These are phyloP conservation scores for Anthophora plumipes DNA, from an alignment of 2,888 invertebrate genomes.

Conservation along the genomic window DNA sequence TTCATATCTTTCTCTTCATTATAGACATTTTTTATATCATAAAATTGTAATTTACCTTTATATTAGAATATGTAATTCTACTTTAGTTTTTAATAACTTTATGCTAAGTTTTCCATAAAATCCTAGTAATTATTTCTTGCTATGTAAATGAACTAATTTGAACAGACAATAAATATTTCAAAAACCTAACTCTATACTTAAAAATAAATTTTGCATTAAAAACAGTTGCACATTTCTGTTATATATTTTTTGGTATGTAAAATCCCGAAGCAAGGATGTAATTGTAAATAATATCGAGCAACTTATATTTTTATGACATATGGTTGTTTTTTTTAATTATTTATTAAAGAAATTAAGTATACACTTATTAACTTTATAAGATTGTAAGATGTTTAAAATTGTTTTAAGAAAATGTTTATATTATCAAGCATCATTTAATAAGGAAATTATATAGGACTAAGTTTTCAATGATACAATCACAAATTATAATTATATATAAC, in stretches of 20 bases:
- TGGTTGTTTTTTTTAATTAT: not conserved
- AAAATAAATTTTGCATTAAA: not conserved
- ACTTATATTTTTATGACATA: not conserved
- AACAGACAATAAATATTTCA: too few relatives aligned
- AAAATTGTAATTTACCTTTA: too few relatives aligned
- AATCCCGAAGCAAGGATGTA: constrained; percentile 8
- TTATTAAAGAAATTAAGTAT: not conserved
- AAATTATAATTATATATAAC: not conserved
- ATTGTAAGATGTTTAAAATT: not conserved
- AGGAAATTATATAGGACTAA: not conserved
- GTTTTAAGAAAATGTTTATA: not conserved
- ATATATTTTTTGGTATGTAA: constrained; percentile 23
- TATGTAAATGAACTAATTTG: too few relatives aligned
- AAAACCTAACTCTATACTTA: too few relatives aligned
- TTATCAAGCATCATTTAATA: not conserved
- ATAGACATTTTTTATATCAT: too few relatives aligned
- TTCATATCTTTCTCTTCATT: too few relatives aligned
- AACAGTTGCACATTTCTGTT: not conserved
- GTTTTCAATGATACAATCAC: too few relatives aligned
- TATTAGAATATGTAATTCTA: too few relatives aligned
- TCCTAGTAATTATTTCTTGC: too few relatives aligned
- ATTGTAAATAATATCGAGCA: not conserved
- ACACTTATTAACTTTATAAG: not conserved
- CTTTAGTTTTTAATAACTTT: too few relatives aligned
- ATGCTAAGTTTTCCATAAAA: too few relatives aligned